Evolutionary conservation across 2,888 invertebrate species (phyloP).

Genomic region (Drosophila pegasa): DNA sequence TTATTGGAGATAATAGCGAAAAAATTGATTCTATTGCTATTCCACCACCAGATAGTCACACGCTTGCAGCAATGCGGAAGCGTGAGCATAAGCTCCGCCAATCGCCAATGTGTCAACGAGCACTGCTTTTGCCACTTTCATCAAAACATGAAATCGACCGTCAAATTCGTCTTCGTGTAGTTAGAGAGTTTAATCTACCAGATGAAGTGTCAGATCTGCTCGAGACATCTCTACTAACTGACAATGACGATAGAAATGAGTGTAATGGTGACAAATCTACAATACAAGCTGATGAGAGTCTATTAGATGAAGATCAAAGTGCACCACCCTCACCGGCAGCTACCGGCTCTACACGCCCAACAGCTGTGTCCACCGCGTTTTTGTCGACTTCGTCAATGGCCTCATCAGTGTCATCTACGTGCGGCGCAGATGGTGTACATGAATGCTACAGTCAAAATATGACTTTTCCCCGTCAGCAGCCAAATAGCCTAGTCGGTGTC

Average conservation of each 20-base stretch:
- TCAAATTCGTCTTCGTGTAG: slow-evolving; percentile 94
- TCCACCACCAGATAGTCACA: slow-evolving; percentile 91
- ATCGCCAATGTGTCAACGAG: slow-evolving; percentile 92
- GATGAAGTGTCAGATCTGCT: slow-evolving; percentile 93
- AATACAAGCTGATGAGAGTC: slow-evolving; percentile 78
- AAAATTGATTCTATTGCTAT: slow-evolving; percentile 88
- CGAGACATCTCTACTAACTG: slow-evolving; percentile 85
- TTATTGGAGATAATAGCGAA: slow-evolving; percentile 87
- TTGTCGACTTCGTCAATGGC: slow-evolving; percentile 83
- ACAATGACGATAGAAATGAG: slow-evolving; percentile 63
- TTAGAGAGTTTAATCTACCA: slow-evolving; percentile 96
- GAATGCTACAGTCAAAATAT: slow-evolving; percentile 87
- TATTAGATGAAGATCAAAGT: slow-evolving; percentile 82
- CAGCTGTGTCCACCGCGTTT: slow-evolving; percentile 67
- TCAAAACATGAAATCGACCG: slow-evolving; percentile 91
- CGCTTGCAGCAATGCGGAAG: slow-evolving; percentile 92
- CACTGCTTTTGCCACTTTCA: slow-evolving; percentile 90
- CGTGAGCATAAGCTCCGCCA: slow-evolving; percentile 93
- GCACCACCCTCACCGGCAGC: slow-evolving; percentile 85
- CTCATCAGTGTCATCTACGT: slow-evolving; percentile 74
- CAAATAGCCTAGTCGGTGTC: slow-evolving; percentile 63
- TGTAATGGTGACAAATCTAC: slow-evolving; percentile 65
- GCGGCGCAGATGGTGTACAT: slow-evolving; percentile 79
- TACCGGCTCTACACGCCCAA: slow-evolving; percentile 63
- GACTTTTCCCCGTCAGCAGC: slow-evolving; percentile 87